phyloP scores from a whole-genome alignment of 2,797 vertebrate species.

The Hyperoplus immaculatus region DNA sequence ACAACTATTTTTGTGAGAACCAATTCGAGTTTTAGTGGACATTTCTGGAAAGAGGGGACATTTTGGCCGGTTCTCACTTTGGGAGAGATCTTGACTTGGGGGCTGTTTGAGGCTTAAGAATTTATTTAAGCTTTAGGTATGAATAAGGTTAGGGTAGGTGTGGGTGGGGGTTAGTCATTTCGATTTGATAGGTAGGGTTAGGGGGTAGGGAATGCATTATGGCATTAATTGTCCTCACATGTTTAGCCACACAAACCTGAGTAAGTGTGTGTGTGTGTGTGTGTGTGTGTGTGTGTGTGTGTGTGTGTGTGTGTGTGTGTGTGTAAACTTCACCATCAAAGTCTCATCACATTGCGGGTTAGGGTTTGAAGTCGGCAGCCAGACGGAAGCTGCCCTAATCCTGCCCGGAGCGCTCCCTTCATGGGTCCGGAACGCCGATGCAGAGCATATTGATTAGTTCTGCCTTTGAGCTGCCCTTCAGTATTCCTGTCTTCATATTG shows the following conservation, averaged over 20 bases:
- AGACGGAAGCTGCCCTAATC: slow-evolving; percentile 73
- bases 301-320: slow-evolving; percentile 21
- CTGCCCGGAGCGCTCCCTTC: slow-evolving; percentile 54
- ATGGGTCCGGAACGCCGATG: slow-evolving; percentile 61
- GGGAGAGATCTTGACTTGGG: too few species aligned
- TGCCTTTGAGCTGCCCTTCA: slow-evolving; percentile 73
- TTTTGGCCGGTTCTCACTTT: too few species aligned
- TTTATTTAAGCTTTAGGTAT: too few species aligned
- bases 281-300: slow-evolving; percentile 8
- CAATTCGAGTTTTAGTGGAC: too few species aligned
- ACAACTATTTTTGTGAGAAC: not conserved
- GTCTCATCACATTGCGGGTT: slow-evolving; percentile 48
- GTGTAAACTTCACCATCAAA: slow-evolving; percentile 53
- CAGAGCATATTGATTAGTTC: slow-evolving; percentile 75
- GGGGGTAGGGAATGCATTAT: too few species aligned
- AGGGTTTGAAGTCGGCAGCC: slow-evolving; percentile 72
- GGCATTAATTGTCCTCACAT: too few species aligned
- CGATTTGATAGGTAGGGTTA: too few species aligned
- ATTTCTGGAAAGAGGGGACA: too few species aligned
- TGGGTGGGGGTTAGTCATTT: too few species aligned
- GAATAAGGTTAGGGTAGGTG: too few species aligned
- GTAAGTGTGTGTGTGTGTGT: not conserved
- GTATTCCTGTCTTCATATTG: slow-evolving; percentile 50
- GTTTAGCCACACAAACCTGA: too few species aligned
- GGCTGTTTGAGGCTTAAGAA: too few species aligned